phyloP scores from a whole-genome alignment of 1,140 invertebrate species.

The Rhyacophila brunnea region DNA sequence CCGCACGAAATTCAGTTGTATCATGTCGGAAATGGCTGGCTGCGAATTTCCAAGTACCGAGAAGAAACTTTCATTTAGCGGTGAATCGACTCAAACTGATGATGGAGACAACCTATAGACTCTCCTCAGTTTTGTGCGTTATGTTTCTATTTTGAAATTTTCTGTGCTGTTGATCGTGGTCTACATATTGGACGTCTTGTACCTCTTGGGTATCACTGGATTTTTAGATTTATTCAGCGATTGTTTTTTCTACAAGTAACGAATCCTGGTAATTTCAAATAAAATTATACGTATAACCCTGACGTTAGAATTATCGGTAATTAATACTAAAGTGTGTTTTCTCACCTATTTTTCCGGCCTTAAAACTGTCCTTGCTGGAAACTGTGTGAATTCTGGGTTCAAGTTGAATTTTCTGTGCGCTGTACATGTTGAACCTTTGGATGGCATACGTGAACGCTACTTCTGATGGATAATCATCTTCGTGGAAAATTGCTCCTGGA shows the following conservation, averaged over 20 bases:
- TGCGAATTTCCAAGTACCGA: no score
- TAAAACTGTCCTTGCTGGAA: constrained; percentile 46
- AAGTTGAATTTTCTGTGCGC: constrained; percentile 1
- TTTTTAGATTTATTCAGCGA: no score
- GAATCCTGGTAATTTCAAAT: background rate
- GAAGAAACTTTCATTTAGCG: no score
- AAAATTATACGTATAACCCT: background rate
- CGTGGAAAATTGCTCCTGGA: constrained; percentile 34
- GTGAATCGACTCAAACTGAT: no score
- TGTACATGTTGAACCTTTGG: constrained; percentile 47
- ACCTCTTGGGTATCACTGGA: no score
- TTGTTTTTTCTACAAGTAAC: background rate
- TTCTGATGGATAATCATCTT: constrained; percentile 41
- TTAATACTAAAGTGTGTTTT: background rate
- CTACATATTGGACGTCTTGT: background rate
- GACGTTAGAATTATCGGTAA: background rate
- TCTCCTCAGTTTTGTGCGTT: no score
- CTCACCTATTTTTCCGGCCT: constrained; percentile 48
- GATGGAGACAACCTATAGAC: no score
- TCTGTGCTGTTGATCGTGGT: background rate
- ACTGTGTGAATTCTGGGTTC: constrained; percentile 41
- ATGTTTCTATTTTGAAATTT: background rate
- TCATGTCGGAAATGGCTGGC: no score
- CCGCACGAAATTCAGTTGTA: no score
- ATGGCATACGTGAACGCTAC: constrained; percentile 49